Evolutionary conservation across 2,797 vertebrate species (phyloP).

Genomic region (Gallinago nigripennis): DNA sequence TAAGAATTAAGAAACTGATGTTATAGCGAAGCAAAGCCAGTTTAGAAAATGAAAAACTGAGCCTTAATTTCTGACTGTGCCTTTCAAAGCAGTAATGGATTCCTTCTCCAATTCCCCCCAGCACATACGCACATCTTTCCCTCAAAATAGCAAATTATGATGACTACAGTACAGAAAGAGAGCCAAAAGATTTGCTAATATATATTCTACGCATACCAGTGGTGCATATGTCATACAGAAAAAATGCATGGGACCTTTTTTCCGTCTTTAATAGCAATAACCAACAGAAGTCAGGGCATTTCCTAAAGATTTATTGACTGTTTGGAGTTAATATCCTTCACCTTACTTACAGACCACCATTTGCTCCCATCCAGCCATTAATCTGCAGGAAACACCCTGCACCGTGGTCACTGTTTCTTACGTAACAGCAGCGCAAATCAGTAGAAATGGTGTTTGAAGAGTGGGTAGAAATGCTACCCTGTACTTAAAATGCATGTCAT

Average conservation of each 20-base stretch:
- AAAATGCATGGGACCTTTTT: constrained; percentile 1
- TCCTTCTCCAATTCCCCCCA: not conserved
- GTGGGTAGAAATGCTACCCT: not conserved
- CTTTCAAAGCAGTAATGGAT: not conserved
- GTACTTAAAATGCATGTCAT: not conserved
- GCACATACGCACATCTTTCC: not conserved
- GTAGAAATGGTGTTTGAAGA: not conserved
- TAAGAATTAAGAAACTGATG: not conserved
- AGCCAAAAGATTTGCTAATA: constrained; percentile 22
- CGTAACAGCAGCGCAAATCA: not conserved
- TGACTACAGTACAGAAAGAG: not conserved
- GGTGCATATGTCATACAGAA: constrained; percentile 21
- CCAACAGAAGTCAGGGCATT: not conserved
- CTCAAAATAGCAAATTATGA: not conserved
- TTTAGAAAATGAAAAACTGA: not conserved
- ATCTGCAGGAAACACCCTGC: not conserved
- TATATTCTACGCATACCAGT: constrained; percentile 22
- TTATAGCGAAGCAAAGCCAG: not conserved
- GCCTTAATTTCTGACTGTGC: not conserved
- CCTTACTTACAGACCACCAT: not conserved
- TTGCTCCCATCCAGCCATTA: not conserved
- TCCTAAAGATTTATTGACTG: constrained; percentile 9
- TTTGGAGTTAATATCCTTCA: not conserved
- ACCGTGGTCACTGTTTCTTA: not conserved
- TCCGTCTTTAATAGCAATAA: not conserved